Percentiles rank a stretch among this genome's conserved stretches.
These are phyloP conservation scores for Poecilia wingei DNA, from an alignment of 2,797 vertebrate genomes.

Conservation along the genomic window DNA sequence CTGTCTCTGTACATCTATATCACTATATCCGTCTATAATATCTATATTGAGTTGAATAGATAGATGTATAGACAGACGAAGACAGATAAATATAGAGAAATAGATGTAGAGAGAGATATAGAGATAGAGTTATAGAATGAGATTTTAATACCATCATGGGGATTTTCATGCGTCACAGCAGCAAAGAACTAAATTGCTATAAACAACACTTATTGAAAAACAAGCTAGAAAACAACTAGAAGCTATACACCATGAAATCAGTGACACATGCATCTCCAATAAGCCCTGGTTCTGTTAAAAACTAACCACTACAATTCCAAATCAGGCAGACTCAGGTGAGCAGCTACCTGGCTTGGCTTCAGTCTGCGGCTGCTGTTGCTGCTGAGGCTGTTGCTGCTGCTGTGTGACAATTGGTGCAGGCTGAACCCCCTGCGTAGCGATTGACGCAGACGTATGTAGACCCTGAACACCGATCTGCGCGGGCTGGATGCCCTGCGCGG, in stretches of 20 bases:
- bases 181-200: no score
- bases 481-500: slow-evolving; percentile 91
- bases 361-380: slow-evolving; percentile 82
- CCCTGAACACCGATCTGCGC: slow-evolving; percentile 90
- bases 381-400: slow-evolving; percentile 78
- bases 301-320: background rate
- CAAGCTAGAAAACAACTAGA: background rate
- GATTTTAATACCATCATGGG: no score
- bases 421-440: slow-evolving; percentile 90
- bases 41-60: no score
- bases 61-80: no score
- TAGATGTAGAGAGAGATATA: no score
- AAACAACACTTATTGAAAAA: background rate
- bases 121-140: no score
- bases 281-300: background rate
- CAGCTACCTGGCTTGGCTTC: slow-evolving; percentile 90
- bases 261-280: slow-evolving; percentile 15
- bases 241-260: slow-evolving; percentile 41
- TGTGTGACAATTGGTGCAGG: slow-evolving; percentile 83
- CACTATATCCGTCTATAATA: no score
- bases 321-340: no score
- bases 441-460: slow-evolving; percentile 88
- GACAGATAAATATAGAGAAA: background rate
- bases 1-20: no score
- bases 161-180: no score